phyloP scores from a whole-genome alignment of 2,888 invertebrate genomes.

The Elaeidobius kamerunicus region DNA sequence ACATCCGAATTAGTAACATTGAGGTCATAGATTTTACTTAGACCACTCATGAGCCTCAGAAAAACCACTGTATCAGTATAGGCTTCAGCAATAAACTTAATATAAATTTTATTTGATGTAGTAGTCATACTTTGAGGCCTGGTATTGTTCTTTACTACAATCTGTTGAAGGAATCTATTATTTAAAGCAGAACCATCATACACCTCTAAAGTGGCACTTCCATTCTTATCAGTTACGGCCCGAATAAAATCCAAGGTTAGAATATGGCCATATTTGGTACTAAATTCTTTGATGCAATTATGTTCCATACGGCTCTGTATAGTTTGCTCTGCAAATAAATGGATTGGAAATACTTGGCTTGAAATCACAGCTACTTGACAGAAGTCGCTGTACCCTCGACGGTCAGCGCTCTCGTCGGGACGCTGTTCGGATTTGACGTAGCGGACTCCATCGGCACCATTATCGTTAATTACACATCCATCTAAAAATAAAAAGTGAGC shows the following conservation, averaged over 20 bases:
- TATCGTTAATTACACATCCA: conserved; percentile 74
- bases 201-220: conserved; percentile 71
- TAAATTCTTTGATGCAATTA: conserved; percentile 77
- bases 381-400: conserved; percentile 76
- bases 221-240: conserved; percentile 72
- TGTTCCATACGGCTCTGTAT: conserved; percentile 66
- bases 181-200: conserved; percentile 73
- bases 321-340: conserved; percentile 77
- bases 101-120: conserved; percentile 72
- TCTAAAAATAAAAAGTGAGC: no score
- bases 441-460: conserved; percentile 88
- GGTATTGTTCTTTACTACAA: conserved; percentile 78
- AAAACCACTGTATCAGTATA: conserved; percentile 73
- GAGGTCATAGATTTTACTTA: conserved; percentile 78
- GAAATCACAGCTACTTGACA: conserved; percentile 75
- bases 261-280: conserved; percentile 72
- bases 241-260: conserved; percentile 84
- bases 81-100: conserved; percentile 74
- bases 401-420: conserved; percentile 70
- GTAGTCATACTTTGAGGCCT: conserved; percentile 87
- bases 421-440: conserved; percentile 80
- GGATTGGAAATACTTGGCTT: conserved; percentile 84
- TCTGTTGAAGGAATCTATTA: conserved; percentile 67
- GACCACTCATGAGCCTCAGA: conserved; percentile 73
- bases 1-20: conserved; percentile 83